Base-by-base conservation (phyloP, 2,888 invertebrate genomes). In the Pecten maximus region DNA sequence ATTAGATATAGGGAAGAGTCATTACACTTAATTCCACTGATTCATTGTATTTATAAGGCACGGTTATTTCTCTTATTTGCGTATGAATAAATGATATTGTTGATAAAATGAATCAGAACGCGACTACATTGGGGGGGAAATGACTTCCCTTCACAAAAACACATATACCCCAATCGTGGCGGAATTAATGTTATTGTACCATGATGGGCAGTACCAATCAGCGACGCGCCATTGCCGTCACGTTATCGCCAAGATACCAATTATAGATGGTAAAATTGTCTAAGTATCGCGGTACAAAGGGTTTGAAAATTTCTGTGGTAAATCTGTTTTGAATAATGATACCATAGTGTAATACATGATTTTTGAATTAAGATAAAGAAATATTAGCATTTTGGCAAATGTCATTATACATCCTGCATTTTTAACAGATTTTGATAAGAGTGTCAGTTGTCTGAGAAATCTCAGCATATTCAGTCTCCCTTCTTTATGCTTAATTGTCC, bases 1-100 rank as follows among this genome's bases (percentile, higher is more conserved):
- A 90, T 90, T 88, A 90, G 74, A 74, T 74, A 74, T 74, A 74
- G 74, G 48, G 88, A 74, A 88, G 15, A 88, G 28, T 86, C 90
- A 90, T 90, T 90, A 90, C 88, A 74, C 39, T 28, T 88, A 90
- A 90, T 90, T 88, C 86, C 88, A 86, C 87, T 88, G 89, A 89
- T 89, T 89, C 88, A 87, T 89, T 90, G 60, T 89, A 87, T 74
- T 54, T 74, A 74, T 74, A 74, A 74, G 35, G 74, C 74, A 74
- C 28, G 28, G 35, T 74, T 74, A 74, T 74, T 74, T 74, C 74
- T 74, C 74, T 74, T 74, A 74, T 74, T 74, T 74, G 74, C 74
- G 74, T 74, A 74, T 74, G 74, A 74, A 74, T 74, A 74, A 74
- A 74, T 74, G 74, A 74, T 74, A 74, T 74, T 74, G 74, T 74